Evolutionary conservation across 2,888 invertebrate genomes (phyloP).

Genomic region (Cephalotes varians): DNA sequence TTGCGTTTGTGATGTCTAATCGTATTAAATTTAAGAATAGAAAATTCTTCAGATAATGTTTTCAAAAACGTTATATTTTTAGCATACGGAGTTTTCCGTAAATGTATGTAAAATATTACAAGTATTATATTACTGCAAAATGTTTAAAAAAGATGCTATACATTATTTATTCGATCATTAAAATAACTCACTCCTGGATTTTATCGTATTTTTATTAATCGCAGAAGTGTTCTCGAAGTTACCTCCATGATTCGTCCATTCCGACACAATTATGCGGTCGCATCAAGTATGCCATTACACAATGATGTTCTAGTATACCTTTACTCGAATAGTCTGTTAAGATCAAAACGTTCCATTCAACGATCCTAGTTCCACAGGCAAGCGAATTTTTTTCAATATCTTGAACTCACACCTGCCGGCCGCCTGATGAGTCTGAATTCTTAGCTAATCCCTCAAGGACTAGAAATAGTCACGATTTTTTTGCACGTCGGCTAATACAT

Average conservation of each 20-base stretch:
- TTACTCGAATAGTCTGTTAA: conserved; percentile 35
- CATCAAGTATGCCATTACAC: conserved; percentile 29
- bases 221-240: background rate
- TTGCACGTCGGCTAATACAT: conserved; percentile 77
- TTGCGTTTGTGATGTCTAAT: too few relatives aligned
- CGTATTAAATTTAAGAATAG: background rate
- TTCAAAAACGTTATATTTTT: background rate
- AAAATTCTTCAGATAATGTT: background rate
- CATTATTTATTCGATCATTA: conserved; percentile 9
- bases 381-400: conserved; percentile 72
- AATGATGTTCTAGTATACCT: conserved; percentile 21
- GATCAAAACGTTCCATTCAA: conserved; percentile 48
- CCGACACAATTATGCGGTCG: conserved; percentile 27
- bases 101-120: background rate
- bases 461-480: conserved; percentile 77
- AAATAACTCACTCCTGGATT: background rate
- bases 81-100: background rate
- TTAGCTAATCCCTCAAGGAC: conserved; percentile 67
- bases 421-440: conserved; percentile 57
- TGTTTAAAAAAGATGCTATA: background rate
- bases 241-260: background rate
- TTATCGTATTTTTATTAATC: background rate
- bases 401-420: conserved; percentile 77
- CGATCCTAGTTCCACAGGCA: conserved; percentile 49
- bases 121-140: background rate